phyloP scores from a whole-genome alignment of 2,113 vertebrate species.

The Trogon melanurus region DNA sequence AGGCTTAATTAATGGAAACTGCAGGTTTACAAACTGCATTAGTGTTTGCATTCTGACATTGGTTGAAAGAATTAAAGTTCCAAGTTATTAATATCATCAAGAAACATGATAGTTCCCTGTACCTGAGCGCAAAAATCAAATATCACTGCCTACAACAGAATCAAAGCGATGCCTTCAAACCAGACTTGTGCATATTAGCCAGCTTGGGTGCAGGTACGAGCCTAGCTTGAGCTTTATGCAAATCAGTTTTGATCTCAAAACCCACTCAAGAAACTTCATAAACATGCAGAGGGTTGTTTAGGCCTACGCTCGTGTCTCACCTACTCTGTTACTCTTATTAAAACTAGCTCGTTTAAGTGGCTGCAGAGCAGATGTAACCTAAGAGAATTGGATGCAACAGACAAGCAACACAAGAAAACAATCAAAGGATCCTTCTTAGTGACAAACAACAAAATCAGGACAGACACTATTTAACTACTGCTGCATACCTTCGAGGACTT shows the following conservation, averaged over 20 bases:
- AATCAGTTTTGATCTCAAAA: neutral
- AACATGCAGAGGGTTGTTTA: neutral
- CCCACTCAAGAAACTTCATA: neutral
- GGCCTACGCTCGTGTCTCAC: neutral
- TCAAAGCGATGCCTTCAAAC: neutral
- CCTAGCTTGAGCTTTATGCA: neutral
- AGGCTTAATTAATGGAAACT: neutral
- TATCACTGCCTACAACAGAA: neutral
- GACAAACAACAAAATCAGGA: neutral
- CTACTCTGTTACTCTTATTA: neutral
- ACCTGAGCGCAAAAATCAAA: neutral
- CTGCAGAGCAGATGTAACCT: neutral
- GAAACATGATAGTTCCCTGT: neutral
- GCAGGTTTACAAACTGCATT: neutral
- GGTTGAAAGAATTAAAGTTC: neutral
- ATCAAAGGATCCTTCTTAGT: neutral
- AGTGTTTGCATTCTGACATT: neutral
- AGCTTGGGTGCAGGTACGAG: neutral
- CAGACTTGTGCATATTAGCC: neutral
- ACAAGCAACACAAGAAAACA: neutral
- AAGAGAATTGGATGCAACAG: neutral
- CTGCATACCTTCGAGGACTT: neutral
- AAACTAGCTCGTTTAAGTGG: neutral
- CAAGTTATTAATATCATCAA: neutral
- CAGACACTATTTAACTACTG: neutral